Base-by-base conservation (phyloP, 2,797 vertebrate genomes). In the Molossus molossus region DNA sequence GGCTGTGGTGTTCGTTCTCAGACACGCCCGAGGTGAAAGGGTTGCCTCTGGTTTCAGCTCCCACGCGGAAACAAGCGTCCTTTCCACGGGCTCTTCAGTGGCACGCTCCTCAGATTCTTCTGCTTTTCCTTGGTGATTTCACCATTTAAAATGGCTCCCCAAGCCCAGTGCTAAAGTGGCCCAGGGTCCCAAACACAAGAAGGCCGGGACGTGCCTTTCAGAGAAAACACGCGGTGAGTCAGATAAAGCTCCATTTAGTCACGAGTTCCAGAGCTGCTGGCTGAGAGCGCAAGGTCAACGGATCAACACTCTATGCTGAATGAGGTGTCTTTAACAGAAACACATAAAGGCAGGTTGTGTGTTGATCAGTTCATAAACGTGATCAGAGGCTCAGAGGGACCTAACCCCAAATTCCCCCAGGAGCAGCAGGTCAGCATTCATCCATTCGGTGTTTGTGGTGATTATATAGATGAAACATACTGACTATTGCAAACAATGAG, bases 191-290 rank as follows among this genome's bases (percentile, higher is more conserved):
- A 10, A 15, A 6, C 33, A 9, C 8, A 5, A 20, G 70, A 55
- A 62, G 21, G 2, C 6, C 7, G 9, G 0, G 40, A 27, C 5
- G 12, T 8, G 23, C 57, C 3, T 0, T 11, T 11, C 1, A 3
- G 55, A 48, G 33, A 27, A 79, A 53, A 40, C 20, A 2, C 0
- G 0, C 6, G 12, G 0, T 4, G 23, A 40, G 73, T 58, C n/a
- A 23, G 65, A n/a, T 23, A 57, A 57, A 88, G 37, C 17, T 12
- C 77, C 57, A 27, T 60, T 48, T 9, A 13, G 3, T 29, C 64
- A 1, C 0, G 27, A 72, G 45, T 72, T 27, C 50, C 23, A 69
- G 48, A 1, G 5, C n/a, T 53, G 70, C 5, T 15, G 33, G 50
- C 23, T 4, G 5, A 2, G 53, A 18, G 62, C 29, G 70, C 33